A percentile compares a stretch with the other conserved stretches of the same genome.
Evolutionary conservation across 2,113 vertebrate genomes (phyloP).

Genomic region (Clarias macrocephalus): DNA sequence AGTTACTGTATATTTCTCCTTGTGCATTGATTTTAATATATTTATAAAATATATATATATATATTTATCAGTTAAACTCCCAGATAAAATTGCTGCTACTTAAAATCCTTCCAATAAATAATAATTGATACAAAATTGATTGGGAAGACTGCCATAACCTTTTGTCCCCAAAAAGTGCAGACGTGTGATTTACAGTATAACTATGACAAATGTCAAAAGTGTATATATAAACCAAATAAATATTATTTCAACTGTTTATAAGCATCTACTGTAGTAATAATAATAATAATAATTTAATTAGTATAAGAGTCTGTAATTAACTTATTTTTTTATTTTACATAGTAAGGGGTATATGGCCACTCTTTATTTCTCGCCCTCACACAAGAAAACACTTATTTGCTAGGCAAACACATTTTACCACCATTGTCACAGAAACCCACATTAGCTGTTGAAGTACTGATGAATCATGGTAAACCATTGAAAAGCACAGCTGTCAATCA

Average conservation of each 20-base stretch:
- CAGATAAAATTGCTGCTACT: neutral
- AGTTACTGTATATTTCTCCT: neutral
- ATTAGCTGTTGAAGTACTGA: slow-evolving; percentile 22
- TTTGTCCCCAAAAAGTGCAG: neutral
- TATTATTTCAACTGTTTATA: neutral
- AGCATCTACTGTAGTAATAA: neutral
- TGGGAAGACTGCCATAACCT: neutral
- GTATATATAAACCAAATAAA: neutral
- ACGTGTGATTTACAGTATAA: neutral
- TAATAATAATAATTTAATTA: neutral
- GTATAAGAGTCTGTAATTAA: neutral
- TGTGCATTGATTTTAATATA: neutral
- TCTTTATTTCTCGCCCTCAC: neutral
- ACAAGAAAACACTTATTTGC: neutral
- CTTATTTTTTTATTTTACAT: neutral
- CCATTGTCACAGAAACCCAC: slow-evolving; percentile 12
- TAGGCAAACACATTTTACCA: neutral
- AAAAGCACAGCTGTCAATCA: slow-evolving; percentile 32
- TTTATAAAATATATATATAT: too few relatives aligned
- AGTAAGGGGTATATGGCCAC: neutral
- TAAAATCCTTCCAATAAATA: neutral
- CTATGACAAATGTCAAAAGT: neutral
- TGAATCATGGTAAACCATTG: slow-evolving; percentile 35
- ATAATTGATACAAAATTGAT: too few relatives aligned
- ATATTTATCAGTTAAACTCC: neutral